Evolutionary conservation across 2,888 invertebrate species (phyloP), one percentile per base, ranked within the genome.

Genomic region (Tanytarsus gracilentus): DNA sequence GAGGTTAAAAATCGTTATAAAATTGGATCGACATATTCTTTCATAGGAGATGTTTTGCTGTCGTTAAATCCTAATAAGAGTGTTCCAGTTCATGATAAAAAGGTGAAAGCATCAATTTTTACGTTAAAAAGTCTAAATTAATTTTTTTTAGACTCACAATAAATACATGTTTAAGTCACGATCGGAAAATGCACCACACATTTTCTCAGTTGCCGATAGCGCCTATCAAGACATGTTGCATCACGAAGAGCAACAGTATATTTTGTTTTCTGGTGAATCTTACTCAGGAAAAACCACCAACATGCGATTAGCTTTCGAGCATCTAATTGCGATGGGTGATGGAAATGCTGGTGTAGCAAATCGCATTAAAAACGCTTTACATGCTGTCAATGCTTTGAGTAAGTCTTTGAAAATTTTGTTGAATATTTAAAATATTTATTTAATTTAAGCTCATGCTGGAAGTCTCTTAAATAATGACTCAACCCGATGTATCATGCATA

Each of bases 221-320:
- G 90, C 92, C 30, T 93, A 87, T 70, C 93, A 94, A 76, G 87
- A 92, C 69, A 89, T 91, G 74, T 74, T 93, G 65, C 95, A 95
- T 71, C 88, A 94, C 70, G 84, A 86, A 65, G 84, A 85, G 65
- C 83, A 86, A 2, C 92, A 95, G 72, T 86, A 90, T 71, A 85
- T 96, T 62, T 78, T 95, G 4, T 81, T 96, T 65, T 84, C 89
- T 40, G 95, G 95, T 1, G 95, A 95, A 77, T 88, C 88, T 65
- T 87, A 87, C 68, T 88, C 94, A 0, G 95, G 95, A 1, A 96
- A 96, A 76, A 89, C 93, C 0, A 86, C 87, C 29, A 91, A 86
- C 69, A 86, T 87, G 71, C 76, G 85, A 36, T 83, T 90, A 64
- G 75, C 91, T 44, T 75, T 94, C 29, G 82, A 84, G 55, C 95